Evolutionary conservation across 2,797 vertebrate species (phyloP), one percentile per base, ranked within the genome.

Genomic region (Babyrousa celebensis): DNA sequence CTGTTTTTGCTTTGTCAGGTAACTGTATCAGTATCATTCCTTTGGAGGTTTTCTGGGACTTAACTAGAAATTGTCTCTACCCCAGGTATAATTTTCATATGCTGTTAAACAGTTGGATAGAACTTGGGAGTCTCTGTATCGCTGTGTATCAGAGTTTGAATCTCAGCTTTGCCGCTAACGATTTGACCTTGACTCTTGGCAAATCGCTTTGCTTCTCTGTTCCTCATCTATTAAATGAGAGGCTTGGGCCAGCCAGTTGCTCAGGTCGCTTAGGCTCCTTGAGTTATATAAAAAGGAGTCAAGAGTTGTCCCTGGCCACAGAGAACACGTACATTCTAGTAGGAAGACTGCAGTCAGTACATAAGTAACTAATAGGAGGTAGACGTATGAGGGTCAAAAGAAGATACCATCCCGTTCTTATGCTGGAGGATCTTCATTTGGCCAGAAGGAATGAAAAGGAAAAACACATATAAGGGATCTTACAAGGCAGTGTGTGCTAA

Each of bases 141-240:
- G 21, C 84, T 60, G 0, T 58, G 67, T 70, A n/a, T 95, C 52
- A 71, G 82, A 84, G 63, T 90, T 85, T 83, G 72, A 91, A 91
- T 92, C 62, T 80, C 12, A 77, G 48, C 89, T 88, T 60, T 95
- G 86, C 70, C 20, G 23, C 80, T 97, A 92, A 84, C 25, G 92
- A 3, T 82, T 52, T 95, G 95, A 97, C 95, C 96, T 96, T 98
- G 96, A 95, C 93, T 82, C 48, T 89, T 88, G 85, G 85, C 95
- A 89, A 23, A 48, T 94, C 68, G 18, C 20, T 96, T 92, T 71
- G 72, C 58, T 40, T 94, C 60, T 87, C 67, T 85, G 48, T 75
- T 82, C 56, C 70, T 91, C 25, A 96, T 86, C 86, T 96, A 18
- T 96, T 82, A 97, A 94, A 85, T 2, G 6, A 80, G 60, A 78